Evolutionary conservation across 2,113 vertebrate species (phyloP), one percentile per base, ranked within the genome.

Genomic region (Anguilla japonica): DNA sequence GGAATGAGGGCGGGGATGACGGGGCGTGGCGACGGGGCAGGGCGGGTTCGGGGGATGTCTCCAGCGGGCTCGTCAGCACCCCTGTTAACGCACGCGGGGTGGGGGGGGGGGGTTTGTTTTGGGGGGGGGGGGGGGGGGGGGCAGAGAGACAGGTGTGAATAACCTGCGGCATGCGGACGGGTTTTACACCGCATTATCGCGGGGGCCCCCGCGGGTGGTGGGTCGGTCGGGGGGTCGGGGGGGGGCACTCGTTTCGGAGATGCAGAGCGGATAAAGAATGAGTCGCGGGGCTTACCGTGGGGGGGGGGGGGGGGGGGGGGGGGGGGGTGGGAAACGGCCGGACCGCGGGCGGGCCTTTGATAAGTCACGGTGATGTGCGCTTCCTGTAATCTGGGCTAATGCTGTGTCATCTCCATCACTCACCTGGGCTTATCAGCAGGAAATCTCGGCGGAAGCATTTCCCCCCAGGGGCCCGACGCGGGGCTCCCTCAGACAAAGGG

Each of bases 381-480:
- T 94, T 94, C 92, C 92, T 93, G 89, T 87, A 90, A 53, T 92
- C 84, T 1, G 88, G 91, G 89, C 87, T 88, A 79, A 83, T 57
- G 84, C 85, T 89, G 50, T 85, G 81, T 89, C 83, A 2, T 89
- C 89, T 90, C 89, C 87, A 90, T 92, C 91, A 88, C 80, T 93
- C 91, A 92, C 88, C 89, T 92, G 89, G 84, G 0, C 0, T 67
- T 88, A 92, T 92, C 89, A 88, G 60, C 80, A 90, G 87, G 84
- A 85, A 85, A 85, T 85, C 84, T 85, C 46, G 50, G 41, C 34
- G 84, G 71, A 79, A 85, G 75, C 71, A 79, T 79, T 79, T 41
- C 43, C 71, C 84, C 56, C 71, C 16, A 34, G 84, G 84, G 75
- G 75, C 43, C 26, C n/a, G 84, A 57, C 46, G 22, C 3, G 40